Evolutionary conservation across 2,797 vertebrate genomes (phyloP), one percentile per base, ranked within the genome.

Genomic region (Typhlichthys subterraneus): DNA sequence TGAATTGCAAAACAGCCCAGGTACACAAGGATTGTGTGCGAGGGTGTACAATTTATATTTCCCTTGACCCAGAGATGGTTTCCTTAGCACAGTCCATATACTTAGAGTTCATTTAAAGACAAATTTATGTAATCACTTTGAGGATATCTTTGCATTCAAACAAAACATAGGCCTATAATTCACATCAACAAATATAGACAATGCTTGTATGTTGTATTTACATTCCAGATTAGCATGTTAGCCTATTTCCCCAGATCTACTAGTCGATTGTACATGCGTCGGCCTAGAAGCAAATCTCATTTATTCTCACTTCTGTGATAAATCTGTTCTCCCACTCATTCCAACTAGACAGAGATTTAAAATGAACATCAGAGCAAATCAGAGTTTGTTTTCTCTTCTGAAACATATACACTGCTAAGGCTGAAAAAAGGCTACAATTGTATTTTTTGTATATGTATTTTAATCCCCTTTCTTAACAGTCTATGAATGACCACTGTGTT

Each of bases 1-100:
- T 90, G 86, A 85, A 81, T 87, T 86, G 88, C 88, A 89, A 90
- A 91, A 75, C 52, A 76, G 65, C 4, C 33, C 47, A 19, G 72
- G 54, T 72, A 75, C 65, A 73, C 45, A 73, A 48, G 77, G 52
- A 62, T 53, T 12, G 49, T 45, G 62, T 76, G 69, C 69, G 70
- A 76, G 75, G 73, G 62, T 38, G 0, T 70, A 59, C 45, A 4
- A 75, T 71, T 61, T 61, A 72, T 17, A 60, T 61, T 64, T 66
- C 65, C 69, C 53, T 59, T 5, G 15, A 23, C 23, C 23, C 23
- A 23, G 23, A 23, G 23, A 23, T 23, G 23, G 23, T 23, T 23
- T 3, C 3, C 23, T 23, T 23, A 23, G 23, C 23, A 23, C 23
- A 23, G 23, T 23, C 23, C 23, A 23, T 23, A 23, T 23, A 3